A percentile compares a stretch with the other conserved stretches of the same genome.
phyloP scores from a whole-genome alignment of 1,140 invertebrate genomes.

The Philotrypesis tridentata region DNA sequence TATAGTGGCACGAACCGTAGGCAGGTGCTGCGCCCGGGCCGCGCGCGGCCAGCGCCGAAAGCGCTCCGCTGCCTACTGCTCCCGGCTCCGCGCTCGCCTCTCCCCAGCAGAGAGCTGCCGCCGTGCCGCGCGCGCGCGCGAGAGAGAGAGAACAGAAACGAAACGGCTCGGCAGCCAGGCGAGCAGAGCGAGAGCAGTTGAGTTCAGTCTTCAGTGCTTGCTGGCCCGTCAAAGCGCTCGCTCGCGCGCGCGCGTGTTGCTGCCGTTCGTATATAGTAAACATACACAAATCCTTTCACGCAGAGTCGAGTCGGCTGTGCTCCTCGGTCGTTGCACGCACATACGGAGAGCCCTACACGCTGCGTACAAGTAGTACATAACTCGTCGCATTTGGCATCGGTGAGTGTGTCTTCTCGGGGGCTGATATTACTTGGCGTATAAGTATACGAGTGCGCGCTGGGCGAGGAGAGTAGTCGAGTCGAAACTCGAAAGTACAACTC shows the following conservation, averaged over 20 bases:
- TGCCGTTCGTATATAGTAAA: neutral
- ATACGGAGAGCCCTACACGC: no score
- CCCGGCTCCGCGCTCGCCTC: neutral
- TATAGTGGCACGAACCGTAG: no score
- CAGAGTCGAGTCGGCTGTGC: no score
- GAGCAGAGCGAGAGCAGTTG: neutral
- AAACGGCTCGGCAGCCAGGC: no score
- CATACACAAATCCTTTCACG: neutral
- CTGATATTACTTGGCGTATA: neutral
- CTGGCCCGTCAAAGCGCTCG: constrained; percentile 4
- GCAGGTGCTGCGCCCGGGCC: constrained; percentile 37
- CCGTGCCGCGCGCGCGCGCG: no score
- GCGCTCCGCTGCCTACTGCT: constrained; percentile 9
- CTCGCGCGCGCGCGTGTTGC: constrained; percentile 19
- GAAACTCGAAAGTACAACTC: neutral
- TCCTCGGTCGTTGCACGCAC: neutral
- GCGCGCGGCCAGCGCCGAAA: constrained; percentile 27
- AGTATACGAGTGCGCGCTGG: no score
- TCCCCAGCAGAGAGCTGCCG: neutral
- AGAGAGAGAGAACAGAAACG: no score
- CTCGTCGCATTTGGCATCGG: no score
- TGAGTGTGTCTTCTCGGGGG: neutral
- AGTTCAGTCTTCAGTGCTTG: constrained; percentile 39
- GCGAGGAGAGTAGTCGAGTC: neutral
- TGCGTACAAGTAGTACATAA: no score